Conservation (phyloP, 2,888 invertebrate genomes). For the Megamerina dolium region DNA sequence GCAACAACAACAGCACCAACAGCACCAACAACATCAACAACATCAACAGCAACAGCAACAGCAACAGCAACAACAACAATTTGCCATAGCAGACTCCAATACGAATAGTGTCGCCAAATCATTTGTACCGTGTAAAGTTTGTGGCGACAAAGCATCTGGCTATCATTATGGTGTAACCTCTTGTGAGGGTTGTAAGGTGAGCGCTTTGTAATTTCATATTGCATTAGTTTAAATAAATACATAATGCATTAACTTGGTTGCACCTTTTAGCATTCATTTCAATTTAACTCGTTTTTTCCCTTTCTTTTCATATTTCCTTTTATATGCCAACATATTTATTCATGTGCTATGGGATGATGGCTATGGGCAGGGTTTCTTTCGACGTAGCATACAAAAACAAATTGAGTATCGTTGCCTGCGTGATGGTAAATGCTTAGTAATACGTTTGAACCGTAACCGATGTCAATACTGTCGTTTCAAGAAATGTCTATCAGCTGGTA, state of each 20-base stretch:
- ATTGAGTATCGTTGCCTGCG: conserved; percentile 92
- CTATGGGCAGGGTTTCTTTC: conserved; percentile 83
- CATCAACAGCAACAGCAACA: conserved; percentile 12
- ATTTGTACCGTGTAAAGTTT: conserved; percentile 92
- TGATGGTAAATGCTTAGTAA: conserved; percentile 90
- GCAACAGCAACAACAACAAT: conserved; percentile 56
- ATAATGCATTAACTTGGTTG: no score
- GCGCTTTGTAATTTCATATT: conserved; percentile 19
- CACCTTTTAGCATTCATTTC: not conserved
- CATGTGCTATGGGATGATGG: no score
- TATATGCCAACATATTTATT: no score
- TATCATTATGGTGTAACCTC: conserved; percentile 98
- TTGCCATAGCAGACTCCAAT: conserved; percentile 73
- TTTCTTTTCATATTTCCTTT: not conserved
- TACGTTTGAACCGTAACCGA: conserved; percentile 87
- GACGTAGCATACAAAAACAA: conserved; percentile 93
- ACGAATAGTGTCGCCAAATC: conserved; percentile 75
- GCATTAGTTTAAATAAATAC: no score
- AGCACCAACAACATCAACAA: conserved; percentile 9
- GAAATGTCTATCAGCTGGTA: conserved; percentile 93
- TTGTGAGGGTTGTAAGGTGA: conserved; percentile 96
- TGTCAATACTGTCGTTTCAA: conserved; percentile 96
- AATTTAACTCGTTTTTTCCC: not conserved
- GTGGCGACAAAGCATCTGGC: conserved; percentile 84
- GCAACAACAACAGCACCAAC: conserved; percentile 16